Evolutionary conservation across 1,140 invertebrate species (phyloP).

Genomic region (Drosophila pseudoobscura): DNA sequence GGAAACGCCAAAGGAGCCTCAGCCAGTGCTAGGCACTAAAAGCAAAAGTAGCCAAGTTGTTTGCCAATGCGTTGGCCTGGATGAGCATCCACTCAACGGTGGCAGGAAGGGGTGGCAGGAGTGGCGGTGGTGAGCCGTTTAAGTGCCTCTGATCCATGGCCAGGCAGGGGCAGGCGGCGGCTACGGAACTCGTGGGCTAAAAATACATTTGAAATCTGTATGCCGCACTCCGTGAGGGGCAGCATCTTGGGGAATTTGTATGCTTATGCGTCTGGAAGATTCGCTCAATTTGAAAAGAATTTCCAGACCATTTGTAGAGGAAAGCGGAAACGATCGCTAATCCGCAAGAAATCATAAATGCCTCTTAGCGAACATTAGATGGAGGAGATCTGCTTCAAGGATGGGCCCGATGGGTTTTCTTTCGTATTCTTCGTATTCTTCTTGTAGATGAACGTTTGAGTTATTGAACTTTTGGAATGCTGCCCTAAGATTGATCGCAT

Average conservation of each 20-base stretch:
- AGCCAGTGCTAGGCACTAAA: slow-evolving; percentile 30
- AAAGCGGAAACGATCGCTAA: slow-evolving; percentile 35
- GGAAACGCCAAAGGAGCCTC: slow-evolving; percentile 30
- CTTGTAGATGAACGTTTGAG: no score
- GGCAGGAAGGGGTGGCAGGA: slow-evolving; percentile 4
- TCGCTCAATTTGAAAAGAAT: slow-evolving; percentile 53
- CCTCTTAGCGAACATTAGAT: slow-evolving; percentile 21
- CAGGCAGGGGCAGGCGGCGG: not conserved
- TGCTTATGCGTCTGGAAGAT: slow-evolving; percentile 53
- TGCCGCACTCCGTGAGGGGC: slow-evolving; percentile 44
- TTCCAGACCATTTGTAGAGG: slow-evolving; percentile 33
- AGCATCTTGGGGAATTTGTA: slow-evolving; percentile 48
- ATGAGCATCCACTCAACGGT: slow-evolving; percentile 14
- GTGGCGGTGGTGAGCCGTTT: slow-evolving; percentile 24
- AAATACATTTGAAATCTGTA: slow-evolving; percentile 54
- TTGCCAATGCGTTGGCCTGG: slow-evolving; percentile 49
- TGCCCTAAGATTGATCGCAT: not conserved
- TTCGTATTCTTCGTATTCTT: no score
- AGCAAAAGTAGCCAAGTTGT: slow-evolving; percentile 62
- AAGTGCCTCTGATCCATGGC: slow-evolving; percentile 60
- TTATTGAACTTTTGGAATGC: not conserved
- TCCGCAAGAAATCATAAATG: slow-evolving; percentile 33
- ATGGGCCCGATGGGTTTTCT: no score
- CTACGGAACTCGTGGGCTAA: slow-evolving; percentile 47
- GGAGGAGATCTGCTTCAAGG: not conserved